Percentiles rank a stretch among this genome's conserved stretches.
Evolutionary conservation across 1,140 invertebrate species (phyloP).

Genomic region (Drosophila arizonae): DNA sequence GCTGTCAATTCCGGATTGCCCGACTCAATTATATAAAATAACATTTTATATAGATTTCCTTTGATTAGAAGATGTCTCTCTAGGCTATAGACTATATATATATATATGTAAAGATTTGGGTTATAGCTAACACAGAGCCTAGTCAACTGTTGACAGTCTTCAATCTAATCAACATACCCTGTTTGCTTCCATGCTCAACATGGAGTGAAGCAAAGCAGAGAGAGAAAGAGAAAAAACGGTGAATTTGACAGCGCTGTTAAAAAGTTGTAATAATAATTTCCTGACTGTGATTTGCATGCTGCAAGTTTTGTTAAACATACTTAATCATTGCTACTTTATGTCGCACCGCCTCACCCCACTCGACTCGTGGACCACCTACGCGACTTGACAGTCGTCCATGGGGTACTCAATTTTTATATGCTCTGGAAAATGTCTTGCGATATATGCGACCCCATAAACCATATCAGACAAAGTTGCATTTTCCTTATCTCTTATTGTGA

Average conservation of each 20-base stretch:
- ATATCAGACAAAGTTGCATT: not conserved
- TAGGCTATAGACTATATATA: no score
- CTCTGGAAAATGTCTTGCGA: not conserved
- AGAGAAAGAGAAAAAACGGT: not conserved
- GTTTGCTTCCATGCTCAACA: no score
- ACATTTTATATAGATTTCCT: no score
- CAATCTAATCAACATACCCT: no score
- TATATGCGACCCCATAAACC: not conserved
- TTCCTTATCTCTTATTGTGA: no score
- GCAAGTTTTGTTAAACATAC: conserved; percentile 41
- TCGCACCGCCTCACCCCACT: not conserved
- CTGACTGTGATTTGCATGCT: conserved; percentile 73
- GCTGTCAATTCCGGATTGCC: no score
- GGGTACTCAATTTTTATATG: not conserved
- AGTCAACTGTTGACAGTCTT: no score
- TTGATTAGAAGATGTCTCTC: no score
- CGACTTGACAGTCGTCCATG: conserved; percentile 6
- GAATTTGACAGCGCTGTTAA: conserved; percentile 44
- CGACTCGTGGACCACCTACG: conserved; percentile 15
- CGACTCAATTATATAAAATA: no score
- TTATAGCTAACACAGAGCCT: no score
- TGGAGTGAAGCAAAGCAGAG: conserved; percentile 4
- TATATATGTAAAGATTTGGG: no score
- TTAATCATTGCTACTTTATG: conserved; percentile 39
- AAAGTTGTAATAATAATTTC: conserved; percentile 71